phyloP scores from a whole-genome alignment of 2,888 invertebrate genomes.

The Himalopsyche tibetana region DNA sequence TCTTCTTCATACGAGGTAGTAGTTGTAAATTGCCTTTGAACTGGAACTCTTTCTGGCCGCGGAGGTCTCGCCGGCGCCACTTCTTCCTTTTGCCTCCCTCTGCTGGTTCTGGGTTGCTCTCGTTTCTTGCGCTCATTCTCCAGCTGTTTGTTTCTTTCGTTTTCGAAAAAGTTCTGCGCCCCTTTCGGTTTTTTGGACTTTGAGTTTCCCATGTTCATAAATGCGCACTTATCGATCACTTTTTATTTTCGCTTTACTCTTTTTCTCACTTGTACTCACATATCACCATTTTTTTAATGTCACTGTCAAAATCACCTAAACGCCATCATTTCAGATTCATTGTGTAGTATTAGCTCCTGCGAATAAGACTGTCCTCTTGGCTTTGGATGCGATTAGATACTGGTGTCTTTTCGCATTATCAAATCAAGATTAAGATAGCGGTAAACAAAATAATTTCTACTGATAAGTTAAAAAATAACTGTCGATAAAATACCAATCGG shows the following conservation, averaged over 20 bases:
- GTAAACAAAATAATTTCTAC: neutral
- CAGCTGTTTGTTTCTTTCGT: conserved; percentile 70
- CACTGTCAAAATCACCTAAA: neutral
- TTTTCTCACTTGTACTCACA: neutral
- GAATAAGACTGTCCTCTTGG: neutral
- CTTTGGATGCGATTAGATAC: neutral
- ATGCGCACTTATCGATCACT: neutral
- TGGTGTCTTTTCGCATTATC: neutral
- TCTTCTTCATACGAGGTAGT: conserved; percentile 74
- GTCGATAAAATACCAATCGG: neutral
- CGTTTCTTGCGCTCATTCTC: conserved; percentile 67
- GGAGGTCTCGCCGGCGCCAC: conserved; percentile 67
- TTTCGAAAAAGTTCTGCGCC: conserved; percentile 73
- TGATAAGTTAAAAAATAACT: neutral
- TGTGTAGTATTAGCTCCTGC: neutral
- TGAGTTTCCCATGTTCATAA: conserved; percentile 71
- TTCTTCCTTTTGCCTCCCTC: conserved; percentile 67
- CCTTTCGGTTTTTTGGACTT: conserved; percentile 70
- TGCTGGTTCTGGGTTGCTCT: neutral
- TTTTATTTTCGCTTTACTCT: neutral
- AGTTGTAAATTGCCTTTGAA: neutral
- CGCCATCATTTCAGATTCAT: neutral
- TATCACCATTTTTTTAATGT: neutral
- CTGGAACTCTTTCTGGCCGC: conserved; percentile 69
- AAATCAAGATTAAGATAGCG: conserved; percentile 2